A percentile compares a stretch with the other conserved stretches of the same genome.
Evolutionary conservation across 2,113 vertebrate genomes (phyloP).

Genomic region (Macquaria ambigua): DNA sequence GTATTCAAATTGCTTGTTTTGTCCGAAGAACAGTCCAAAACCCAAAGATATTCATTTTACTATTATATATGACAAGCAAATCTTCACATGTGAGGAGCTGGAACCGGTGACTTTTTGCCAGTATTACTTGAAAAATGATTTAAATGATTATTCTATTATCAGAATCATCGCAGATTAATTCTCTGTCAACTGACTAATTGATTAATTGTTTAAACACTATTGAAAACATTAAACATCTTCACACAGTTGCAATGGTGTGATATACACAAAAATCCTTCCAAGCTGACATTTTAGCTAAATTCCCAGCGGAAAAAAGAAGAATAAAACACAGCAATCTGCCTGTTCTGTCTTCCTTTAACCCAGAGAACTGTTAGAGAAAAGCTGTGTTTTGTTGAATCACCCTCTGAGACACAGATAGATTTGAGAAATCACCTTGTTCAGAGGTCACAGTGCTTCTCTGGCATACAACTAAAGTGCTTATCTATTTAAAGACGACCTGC

Average conservation of each 20-base stretch:
- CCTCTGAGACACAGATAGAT: slow-evolving; percentile 51
- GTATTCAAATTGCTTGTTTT: not conserved
- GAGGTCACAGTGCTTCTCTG: slow-evolving; percentile 54
- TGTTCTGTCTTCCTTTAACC: not conserved
- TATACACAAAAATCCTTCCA: not conserved
- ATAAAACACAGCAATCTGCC: slow-evolving; percentile 29
- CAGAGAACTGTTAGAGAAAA: slow-evolving; percentile 18
- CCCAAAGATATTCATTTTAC: not conserved
- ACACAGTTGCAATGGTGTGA: not conserved
- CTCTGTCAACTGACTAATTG: not conserved
- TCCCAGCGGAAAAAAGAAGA: slow-evolving; percentile 5
- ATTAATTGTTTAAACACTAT: not conserved
- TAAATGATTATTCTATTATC: not conserved
- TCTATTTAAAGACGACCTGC: slow-evolving; percentile 85
- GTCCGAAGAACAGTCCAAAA: not conserved
- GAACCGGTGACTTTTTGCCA: not conserved
- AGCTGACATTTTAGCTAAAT: slow-evolving; percentile 9
- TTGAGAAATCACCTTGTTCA: slow-evolving; percentile 67
- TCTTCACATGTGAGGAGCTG: not conserved
- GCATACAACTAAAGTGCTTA: slow-evolving; percentile 80
- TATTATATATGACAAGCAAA: not conserved
- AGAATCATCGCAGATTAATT: not conserved
- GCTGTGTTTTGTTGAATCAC: slow-evolving; percentile 72
- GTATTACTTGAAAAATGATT: not conserved
- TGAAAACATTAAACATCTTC: not conserved